A percentile compares a stretch with the other conserved stretches of the same genome.
These are phyloP conservation scores for Clarias batrachus DNA, from an alignment of 2,113 vertebrate genomes.

Conservation along the genomic window DNA sequence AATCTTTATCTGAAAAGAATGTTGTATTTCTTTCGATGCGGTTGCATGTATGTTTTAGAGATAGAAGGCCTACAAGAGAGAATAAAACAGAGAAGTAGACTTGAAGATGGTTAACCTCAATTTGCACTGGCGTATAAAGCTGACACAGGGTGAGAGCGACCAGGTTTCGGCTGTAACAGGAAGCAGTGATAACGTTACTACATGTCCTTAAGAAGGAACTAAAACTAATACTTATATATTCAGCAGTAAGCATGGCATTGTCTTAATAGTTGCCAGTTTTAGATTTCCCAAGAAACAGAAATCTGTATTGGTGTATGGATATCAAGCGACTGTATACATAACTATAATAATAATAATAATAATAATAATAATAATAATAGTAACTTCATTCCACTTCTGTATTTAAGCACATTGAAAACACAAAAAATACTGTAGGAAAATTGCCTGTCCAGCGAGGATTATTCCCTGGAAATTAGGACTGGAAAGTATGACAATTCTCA, in stretches of 20 bases:
- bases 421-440: neutral
- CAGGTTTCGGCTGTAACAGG: constrained; percentile 74
- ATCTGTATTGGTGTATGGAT: neutral
- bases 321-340: too few relatives aligned
- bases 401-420: neutral
- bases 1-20: neutral
- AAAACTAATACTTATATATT: neutral
- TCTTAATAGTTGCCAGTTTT: neutral
- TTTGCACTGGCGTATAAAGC: constrained; percentile 86
- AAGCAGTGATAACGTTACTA: constrained; percentile 26
- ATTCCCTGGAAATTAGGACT: neutral
- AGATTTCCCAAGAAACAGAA: neutral
- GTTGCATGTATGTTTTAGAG: neutral
- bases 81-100: neutral
- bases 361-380: too few relatives aligned
- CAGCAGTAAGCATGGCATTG: neutral
- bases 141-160: constrained; percentile 85
- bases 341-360: too few relatives aligned
- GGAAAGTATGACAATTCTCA: neutral
- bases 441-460: neutral
- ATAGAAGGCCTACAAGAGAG: neutral
- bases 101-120: constrained; percentile 81
- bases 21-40: neutral
- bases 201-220: neutral
- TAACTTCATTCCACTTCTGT: neutral